These are phyloP conservation scores for Xiphydria camelus DNA, from an alignment of 2,888 invertebrate species.

Conservation along the genomic window DNA sequence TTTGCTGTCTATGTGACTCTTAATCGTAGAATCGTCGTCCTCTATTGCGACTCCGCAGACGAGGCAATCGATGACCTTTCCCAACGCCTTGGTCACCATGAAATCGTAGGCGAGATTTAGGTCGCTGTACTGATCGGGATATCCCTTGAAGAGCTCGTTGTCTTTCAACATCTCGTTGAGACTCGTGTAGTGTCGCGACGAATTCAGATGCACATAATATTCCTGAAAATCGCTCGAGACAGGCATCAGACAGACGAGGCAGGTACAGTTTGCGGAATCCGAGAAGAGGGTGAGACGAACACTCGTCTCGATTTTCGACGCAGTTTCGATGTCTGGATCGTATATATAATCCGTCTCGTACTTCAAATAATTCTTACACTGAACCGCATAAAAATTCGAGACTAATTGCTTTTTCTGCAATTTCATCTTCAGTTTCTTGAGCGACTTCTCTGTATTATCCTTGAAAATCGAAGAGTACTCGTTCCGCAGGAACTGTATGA, in stretches of 20 bases:
- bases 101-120: slow-evolving; percentile 5
- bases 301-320: background rate
- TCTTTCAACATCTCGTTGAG: too few species aligned
- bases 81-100: too few species aligned
- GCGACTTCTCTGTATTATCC: too few species aligned
- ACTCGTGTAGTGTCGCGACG: slow-evolving; percentile 3
- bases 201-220: slow-evolving; percentile 21
- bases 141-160: background rate
- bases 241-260: slow-evolving; percentile 11
- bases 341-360: slow-evolving; percentile 2
- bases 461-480: too few species aligned
- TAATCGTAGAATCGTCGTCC: too few species aligned
- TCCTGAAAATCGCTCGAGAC: slow-evolving; percentile 8
- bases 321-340: background rate
- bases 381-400: too few species aligned
- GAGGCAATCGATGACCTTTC: too few species aligned
- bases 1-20: too few species aligned
- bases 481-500: too few species aligned
- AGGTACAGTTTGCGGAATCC: background rate
- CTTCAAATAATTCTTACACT: slow-evolving; percentile 5
- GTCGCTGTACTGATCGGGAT: background rate
- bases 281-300: background rate
- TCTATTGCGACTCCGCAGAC: too few species aligned
- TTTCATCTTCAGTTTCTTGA: too few species aligned
- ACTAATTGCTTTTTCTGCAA: too few species aligned